Evolutionary conservation across 2,888 invertebrate genomes (phyloP).

Genomic region (Steinernema hermaphroditum): DNA sequence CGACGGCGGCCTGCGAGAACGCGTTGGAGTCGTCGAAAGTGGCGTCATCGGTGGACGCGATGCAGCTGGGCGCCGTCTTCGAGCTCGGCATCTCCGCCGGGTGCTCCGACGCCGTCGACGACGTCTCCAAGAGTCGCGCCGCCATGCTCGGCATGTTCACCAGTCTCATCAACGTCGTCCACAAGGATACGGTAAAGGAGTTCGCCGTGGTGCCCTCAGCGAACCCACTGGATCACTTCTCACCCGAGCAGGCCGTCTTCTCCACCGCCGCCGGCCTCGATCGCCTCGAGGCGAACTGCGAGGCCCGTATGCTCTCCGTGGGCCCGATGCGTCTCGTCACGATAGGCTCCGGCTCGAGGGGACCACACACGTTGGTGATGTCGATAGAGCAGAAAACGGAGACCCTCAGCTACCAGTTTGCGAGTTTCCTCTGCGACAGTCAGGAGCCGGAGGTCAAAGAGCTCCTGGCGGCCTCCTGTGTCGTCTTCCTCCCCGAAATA

Average conservation of each 20-base stretch:
- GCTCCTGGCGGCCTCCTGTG: conserved; percentile 46
- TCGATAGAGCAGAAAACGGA: conserved; percentile 64
- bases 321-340: conserved; percentile 34
- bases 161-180: conserved; percentile 52
- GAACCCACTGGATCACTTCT: conserved; percentile 62
- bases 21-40: conserved; percentile 6
- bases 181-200: conserved; percentile 58
- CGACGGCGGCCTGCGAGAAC: conserved; percentile 24
- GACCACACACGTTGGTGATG: conserved; percentile 59
- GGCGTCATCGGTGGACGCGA: conserved; percentile 46
- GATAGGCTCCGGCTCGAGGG: conserved; percentile 42
- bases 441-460: conserved; percentile 35
- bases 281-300: conserved; percentile 39
- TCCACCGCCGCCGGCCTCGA: conserved; percentile 46
- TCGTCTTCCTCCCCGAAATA: conserved; percentile 62
- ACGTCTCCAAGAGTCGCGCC: neutral
- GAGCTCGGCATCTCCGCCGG: conserved; percentile 59
- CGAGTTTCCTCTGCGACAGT: conserved; percentile 40
- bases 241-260: conserved; percentile 53
- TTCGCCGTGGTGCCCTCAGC: conserved; percentile 62
- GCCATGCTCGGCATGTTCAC: neutral
- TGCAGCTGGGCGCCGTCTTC: conserved; percentile 50
- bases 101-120: conserved; percentile 33
- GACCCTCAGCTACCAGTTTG: conserved; percentile 56
- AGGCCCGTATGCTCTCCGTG: conserved; percentile 35